Evolutionary conservation across 2,113 vertebrate genomes (phyloP), one percentile per base, ranked within the genome.

Genomic region (Fukomys damarensis): DNA sequence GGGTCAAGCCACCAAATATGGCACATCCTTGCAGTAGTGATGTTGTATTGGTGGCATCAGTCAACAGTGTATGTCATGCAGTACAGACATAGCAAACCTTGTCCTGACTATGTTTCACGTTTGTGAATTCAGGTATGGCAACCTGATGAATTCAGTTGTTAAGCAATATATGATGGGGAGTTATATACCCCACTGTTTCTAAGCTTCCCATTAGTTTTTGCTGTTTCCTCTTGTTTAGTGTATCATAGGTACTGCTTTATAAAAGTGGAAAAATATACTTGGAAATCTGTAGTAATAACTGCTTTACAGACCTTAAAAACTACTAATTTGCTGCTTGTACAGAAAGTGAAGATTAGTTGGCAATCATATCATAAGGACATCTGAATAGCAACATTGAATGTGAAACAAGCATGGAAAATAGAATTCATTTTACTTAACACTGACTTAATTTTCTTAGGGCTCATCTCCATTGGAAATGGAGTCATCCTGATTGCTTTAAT

Each of bases 21-120:
- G 99, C 99, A 99, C 54, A 38, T 99, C 92, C 99, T 99, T 81
- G 99, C 99, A 61, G 99, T 99, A 8, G 98, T 99, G 72, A 99
- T 99, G 99, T 98, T 99, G 59, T 99, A 99, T 54, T 99, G 99
- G 99, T 99, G 99, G 99, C 99, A 99, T 94, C 99, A 99, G 93
- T 99, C 99, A 28, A 99, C 99, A 0, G 98, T 99, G 54, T 99
- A 99, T 96, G 99, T 99, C 98, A 99, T 99, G 99, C 98, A 98
- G 46, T 99, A 99, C 95, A 98, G 99, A 79, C 99, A 99, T 96
- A 99, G 98, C 97, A 98, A 99, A 97, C 99, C 99, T 63, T 99
- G 99, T 82, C 98, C 99, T 0, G 98, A 98, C 89, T 95, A 98
- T 49, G 90, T 96, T n/a, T 70, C 94, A 0, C 98, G 97, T 83